phyloP scores from a whole-genome alignment of 2,797 vertebrate species.

The Pantherophis vulpinus region DNA sequence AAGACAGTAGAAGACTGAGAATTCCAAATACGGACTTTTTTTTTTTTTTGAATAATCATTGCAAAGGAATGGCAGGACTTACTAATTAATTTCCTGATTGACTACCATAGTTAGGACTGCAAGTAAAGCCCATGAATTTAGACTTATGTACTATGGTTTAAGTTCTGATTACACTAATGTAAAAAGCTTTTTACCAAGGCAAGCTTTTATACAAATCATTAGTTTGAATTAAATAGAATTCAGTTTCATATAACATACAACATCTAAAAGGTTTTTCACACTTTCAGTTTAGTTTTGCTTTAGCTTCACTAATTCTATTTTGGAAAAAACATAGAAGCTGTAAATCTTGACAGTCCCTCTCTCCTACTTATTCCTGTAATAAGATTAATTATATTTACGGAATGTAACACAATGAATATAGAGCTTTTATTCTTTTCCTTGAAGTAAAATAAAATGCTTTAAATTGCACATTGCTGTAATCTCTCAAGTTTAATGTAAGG shows the following conservation, averaged over 20 bases:
- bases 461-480: conserved; percentile 49
- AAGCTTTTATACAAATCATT: conserved; percentile 42
- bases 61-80: not conserved
- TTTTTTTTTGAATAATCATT: not conserved
- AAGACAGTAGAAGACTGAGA: not conserved
- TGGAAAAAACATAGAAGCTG: conserved; percentile 37
- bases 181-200: conserved; percentile 27
- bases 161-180: not conserved
- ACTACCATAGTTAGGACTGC: not conserved
- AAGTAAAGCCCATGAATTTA: not conserved
- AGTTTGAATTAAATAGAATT: conserved; percentile 33
- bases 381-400: conserved; percentile 64
- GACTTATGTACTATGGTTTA: not conserved
- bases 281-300: conserved; percentile 50
- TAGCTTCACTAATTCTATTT: conserved; percentile 37
- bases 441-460: conserved; percentile 54
- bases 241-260: conserved; percentile 25
- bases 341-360: conserved; percentile 43
- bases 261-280: conserved; percentile 43
- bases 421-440: conserved; percentile 40
- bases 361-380: conserved; percentile 47
- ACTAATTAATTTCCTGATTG: not conserved
- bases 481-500: conserved; percentile 61
- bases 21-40: not conserved
- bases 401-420: conserved; percentile 48